phyloP scores from a whole-genome alignment of 1,140 invertebrate genomes.

The Heliconius hewitsoni region DNA sequence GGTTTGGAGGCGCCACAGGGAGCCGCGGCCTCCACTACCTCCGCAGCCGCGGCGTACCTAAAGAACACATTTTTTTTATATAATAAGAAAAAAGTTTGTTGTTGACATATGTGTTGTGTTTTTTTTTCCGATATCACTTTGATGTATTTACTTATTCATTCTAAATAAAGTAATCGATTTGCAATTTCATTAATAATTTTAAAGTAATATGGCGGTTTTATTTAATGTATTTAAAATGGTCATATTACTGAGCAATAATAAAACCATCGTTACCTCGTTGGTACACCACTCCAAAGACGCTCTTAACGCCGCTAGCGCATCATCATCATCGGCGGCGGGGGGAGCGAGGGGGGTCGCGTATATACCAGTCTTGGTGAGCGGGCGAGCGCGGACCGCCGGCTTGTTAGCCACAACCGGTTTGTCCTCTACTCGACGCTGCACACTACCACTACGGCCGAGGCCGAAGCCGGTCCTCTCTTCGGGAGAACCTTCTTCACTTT shows the following conservation, averaged over 20 bases:
- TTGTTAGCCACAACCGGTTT: constrained; percentile 88
- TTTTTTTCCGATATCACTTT: not conserved
- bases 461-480: constrained; percentile 70
- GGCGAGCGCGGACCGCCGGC: constrained; percentile 71
- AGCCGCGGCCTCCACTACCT: constrained; percentile 72
- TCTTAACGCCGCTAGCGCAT: constrained; percentile 66
- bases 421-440: constrained; percentile 80
- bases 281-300: constrained; percentile 77
- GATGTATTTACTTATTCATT: too few relatives aligned
- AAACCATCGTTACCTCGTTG: constrained; percentile 51
- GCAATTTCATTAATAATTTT: too few relatives aligned
- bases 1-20: constrained; percentile 87
- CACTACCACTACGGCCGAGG: constrained; percentile 73
- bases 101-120: not conserved
- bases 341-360: constrained; percentile 84
- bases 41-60: constrained; percentile 84
- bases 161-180: too few relatives aligned
- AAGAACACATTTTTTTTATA: too few relatives aligned
- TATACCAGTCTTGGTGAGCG: constrained; percentile 77
- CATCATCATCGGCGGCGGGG: constrained; percentile 48
- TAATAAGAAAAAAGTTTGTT: too few relatives aligned
- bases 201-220: too few relatives aligned
- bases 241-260: too few relatives aligned
- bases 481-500: constrained; percentile 78
- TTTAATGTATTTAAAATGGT: too few relatives aligned